Evolutionary conservation across 64 coral and sea anemone genomes (phyloP), one percentile per base, ranked within the genome.

Genomic region (Pachyseris speciosa): DNA sequence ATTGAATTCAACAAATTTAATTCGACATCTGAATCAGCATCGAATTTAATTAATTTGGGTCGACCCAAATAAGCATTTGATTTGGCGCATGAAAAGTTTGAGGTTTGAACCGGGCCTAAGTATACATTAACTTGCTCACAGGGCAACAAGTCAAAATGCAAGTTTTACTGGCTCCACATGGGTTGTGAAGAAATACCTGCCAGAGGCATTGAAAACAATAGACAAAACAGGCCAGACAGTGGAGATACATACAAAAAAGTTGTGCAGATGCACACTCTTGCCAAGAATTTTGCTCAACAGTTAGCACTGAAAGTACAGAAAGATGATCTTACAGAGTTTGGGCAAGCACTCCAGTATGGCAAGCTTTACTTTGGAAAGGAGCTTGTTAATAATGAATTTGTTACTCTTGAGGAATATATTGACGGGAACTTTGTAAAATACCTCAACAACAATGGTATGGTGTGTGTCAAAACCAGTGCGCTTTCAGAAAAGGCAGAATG

Each of bases 271-370:
- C 81, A 92, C 41, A 67, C 28, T 63, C 81, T 86, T 64, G 83
- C 72, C n/a, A 92, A 77, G 71, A 92, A 92, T 83, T 86, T 92
- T 84, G 80, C 90, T 22, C 72, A 70, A 32, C 89, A 92, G 71
- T 81, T 92, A 44, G 31, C 69, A 58, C 68, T 84, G 78, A 91
- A 71, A 84, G 29, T 92, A 38, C 69, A n/a, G 38, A 28, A 84
- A 75, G 69, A 84, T 50, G 49, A 87, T 55, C 48, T 74, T 74
- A 53, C 58, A 87, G 68, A 87, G 69, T 86, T 69, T 86, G 83
- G 83, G 61, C 83, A 41, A 86, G 64, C 51, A 50, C 61, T 86
- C 31, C 37, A 84, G 34, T 84, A 84, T 28, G 44, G 34, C n/a
- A 84, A 39, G 39, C 40, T 84, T 64, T 70, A 61, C 61, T 49